Evolutionary conservation across 2,888 invertebrate species (phyloP).

Genomic region (Adelphocoris suturalis): DNA sequence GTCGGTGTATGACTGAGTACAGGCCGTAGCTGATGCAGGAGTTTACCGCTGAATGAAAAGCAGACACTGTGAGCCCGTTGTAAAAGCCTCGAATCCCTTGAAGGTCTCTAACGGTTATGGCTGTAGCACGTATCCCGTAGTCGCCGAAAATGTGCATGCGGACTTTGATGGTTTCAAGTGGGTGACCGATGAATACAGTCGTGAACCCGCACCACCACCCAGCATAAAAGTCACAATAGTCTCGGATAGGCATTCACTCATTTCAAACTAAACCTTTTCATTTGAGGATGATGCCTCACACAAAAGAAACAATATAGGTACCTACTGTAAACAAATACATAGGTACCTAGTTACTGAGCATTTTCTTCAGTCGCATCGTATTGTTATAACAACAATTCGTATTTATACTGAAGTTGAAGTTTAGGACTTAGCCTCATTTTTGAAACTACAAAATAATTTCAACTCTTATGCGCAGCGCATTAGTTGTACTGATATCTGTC

Average conservation of each 20-base stretch:
- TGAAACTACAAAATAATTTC: too few species aligned
- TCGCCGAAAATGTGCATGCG: slow-evolving; percentile 81
- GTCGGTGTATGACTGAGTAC: slow-evolving; percentile 76
- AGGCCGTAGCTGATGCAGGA: slow-evolving; percentile 85
- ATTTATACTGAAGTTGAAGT: too few species aligned
- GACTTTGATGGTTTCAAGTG: slow-evolving; percentile 87
- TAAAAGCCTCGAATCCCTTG: slow-evolving; percentile 82
- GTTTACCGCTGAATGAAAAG: slow-evolving; percentile 83
- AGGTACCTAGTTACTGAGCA: too few species aligned
- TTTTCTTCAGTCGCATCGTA: too few species aligned
- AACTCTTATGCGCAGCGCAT: too few species aligned
- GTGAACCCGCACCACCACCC: slow-evolving; percentile 80
- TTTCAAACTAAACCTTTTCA: not conserved
- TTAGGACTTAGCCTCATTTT: too few species aligned
- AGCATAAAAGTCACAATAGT: slow-evolving; percentile 72
- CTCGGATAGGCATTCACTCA: slow-evolving; percentile 21
- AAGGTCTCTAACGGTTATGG: slow-evolving; percentile 77
- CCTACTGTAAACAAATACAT: too few species aligned
- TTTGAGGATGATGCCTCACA: not conserved
- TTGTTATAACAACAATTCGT: too few species aligned
- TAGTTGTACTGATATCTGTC: too few species aligned
- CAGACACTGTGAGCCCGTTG: slow-evolving; percentile 85
- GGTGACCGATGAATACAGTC: slow-evolving; percentile 84
- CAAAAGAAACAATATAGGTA: too few species aligned
- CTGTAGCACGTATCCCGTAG: slow-evolving; percentile 77